These are phyloP conservation scores for Coracopsis vasa DNA, from an alignment of 2,113 vertebrate genomes.

Conservation along the genomic window DNA sequence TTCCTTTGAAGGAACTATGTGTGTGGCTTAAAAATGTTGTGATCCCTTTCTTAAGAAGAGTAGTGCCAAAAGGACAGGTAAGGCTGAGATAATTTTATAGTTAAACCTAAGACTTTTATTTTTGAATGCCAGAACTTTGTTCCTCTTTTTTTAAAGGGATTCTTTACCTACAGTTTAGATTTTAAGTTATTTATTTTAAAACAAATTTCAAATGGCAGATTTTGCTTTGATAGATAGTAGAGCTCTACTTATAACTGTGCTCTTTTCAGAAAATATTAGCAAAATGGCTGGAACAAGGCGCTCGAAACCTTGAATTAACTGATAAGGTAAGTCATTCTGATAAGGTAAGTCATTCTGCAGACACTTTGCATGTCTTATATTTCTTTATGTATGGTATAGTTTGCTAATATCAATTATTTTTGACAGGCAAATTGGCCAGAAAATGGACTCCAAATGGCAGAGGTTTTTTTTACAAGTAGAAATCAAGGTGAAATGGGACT, in stretches of 20 bases:
- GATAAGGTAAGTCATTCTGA: conserved; percentile 86
- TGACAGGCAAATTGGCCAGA: conserved; percentile 90
- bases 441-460: conserved; percentile 89
- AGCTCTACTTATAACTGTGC: background rate
- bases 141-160: background rate
- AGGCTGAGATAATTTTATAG: background rate
- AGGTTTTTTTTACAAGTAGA: conserved; percentile 80
- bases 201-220: background rate
- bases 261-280: conserved; percentile 84
- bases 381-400: background rate
- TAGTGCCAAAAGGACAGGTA: conserved; percentile 87
- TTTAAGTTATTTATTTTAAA: background rate
- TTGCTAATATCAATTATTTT: conserved; percentile 9
- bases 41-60: conserved; percentile 86
- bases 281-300: conserved; percentile 90
- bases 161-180: background rate
- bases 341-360: conserved; percentile 79
- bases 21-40: conserved; percentile 88
- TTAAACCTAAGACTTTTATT: background rate
- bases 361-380: background rate
- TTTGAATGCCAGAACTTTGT: background rate
- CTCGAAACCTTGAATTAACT: conserved; percentile 90
- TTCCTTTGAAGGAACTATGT: conserved; percentile 81
- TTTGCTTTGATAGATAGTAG: background rate
- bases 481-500: conserved; percentile 68